phyloP scores from a whole-genome alignment of 2,888 invertebrate species.

The Bunonema sp. region DNA sequence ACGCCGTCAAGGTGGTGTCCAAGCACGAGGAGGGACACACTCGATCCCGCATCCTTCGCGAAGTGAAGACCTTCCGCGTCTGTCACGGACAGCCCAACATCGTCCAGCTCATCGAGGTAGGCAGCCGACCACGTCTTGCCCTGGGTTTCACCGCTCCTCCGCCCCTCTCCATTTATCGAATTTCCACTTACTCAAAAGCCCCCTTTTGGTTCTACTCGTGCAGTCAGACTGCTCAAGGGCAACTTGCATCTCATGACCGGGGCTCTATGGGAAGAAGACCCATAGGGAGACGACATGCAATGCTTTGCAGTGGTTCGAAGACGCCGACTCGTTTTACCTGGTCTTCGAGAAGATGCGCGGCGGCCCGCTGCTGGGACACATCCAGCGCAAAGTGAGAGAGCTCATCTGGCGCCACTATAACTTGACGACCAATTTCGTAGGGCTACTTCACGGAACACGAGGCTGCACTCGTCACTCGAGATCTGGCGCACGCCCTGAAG shows the following conservation, averaged over 20 bases:
- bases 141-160: too few relatives aligned
- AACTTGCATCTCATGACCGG: too few relatives aligned
- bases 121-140: too few relatives aligned
- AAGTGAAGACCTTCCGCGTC: conserved; percentile 95
- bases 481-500: conserved; percentile 79
- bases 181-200: not conserved
- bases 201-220: too few relatives aligned
- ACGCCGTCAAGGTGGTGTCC: conserved; percentile 64
- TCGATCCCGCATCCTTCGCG: conserved; percentile 82
- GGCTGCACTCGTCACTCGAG: conserved; percentile 74
- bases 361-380: conserved; percentile 74
- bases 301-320: conserved; percentile 43
- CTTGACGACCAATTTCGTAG: conserved; percentile 40
- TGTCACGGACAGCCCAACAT: conserved; percentile 93
- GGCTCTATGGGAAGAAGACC: too few relatives aligned
- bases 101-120: conserved; percentile 74
- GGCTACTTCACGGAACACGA: conserved; percentile 85
- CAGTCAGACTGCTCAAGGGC: too few relatives aligned
- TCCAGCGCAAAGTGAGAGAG: conserved; percentile 55
- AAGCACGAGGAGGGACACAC: conserved; percentile 63
- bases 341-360: conserved; percentile 95
- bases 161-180: not conserved
- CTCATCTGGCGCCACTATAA: not conserved
- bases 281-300: too few relatives aligned
- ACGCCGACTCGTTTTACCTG: conserved; percentile 64